phyloP scores from a whole-genome alignment of 2,888 invertebrate genomes.

The Eristalis intricaria region DNA sequence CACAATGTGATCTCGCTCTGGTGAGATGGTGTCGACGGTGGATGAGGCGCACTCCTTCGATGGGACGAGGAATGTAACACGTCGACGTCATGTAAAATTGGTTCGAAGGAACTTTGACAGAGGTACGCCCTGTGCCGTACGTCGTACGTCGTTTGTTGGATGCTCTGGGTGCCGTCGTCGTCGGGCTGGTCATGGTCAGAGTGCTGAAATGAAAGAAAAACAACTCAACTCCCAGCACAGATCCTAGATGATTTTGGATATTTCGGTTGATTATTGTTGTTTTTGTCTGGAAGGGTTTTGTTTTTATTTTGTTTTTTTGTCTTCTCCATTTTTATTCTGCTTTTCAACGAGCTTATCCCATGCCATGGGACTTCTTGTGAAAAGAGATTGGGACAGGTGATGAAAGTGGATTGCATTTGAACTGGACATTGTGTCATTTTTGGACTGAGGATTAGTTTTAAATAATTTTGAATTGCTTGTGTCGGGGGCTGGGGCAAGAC shows the following conservation, averaged over 20 bases:
- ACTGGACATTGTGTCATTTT: background rate
- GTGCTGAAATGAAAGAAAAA: conserved; percentile 61
- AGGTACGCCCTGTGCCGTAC: conserved; percentile 10
- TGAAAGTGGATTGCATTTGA: background rate
- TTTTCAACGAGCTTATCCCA: background rate
- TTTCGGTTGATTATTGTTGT: conserved; percentile 30
- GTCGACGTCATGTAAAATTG: conserved; percentile 52
- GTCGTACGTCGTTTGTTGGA: background rate
- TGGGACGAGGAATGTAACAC: conserved; percentile 50
- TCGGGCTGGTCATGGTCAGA: background rate
- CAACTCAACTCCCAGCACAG: conserved; percentile 4
- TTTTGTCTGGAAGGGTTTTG: conserved; percentile 33
- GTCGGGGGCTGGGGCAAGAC: too few species aligned
- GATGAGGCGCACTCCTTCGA: background rate
- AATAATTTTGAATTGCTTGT: background rate
- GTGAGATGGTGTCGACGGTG: conserved; percentile 39
- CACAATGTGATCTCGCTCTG: conserved; percentile 42
- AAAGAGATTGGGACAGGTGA: background rate
- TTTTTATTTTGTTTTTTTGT: background rate
- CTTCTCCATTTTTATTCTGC: background rate
- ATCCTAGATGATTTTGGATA: conserved; percentile 7
- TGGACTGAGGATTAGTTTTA: background rate
- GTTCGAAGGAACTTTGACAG: conserved; percentile 25
- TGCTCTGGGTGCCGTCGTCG: background rate
- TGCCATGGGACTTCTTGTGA: background rate